Percentiles rank a stretch among this genome's conserved stretches.
Conservation (phyloP, 2,888 invertebrate species). For the Heliconius sara region DNA sequence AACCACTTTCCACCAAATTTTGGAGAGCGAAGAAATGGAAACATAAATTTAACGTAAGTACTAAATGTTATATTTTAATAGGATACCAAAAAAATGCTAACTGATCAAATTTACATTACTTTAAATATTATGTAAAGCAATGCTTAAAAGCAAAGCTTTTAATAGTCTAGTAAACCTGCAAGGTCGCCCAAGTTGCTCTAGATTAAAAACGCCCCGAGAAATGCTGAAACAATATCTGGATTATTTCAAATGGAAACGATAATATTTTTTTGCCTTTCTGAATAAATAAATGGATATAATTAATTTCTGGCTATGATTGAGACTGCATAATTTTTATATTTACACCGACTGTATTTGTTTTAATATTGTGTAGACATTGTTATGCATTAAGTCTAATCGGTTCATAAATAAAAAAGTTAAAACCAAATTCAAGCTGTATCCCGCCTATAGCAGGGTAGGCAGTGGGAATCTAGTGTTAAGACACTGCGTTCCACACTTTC, state of each 20-base stretch:
- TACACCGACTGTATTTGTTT: not conserved
- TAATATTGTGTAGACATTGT: not conserved
- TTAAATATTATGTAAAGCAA: not conserved
- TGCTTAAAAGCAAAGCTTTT: too few relatives aligned
- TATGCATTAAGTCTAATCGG: not conserved
- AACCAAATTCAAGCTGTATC: too few relatives aligned
- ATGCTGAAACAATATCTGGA: slow-evolving; percentile 6
- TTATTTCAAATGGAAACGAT: slow-evolving; percentile 9
- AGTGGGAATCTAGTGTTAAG: too few relatives aligned
- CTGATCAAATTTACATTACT: not conserved
- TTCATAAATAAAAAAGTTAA: not conserved
- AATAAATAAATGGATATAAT: not conserved
- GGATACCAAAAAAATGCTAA: too few relatives aligned
- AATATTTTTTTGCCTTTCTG: not conserved
- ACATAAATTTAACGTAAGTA: too few relatives aligned
- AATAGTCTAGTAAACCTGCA: not conserved
- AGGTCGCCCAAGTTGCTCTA: slow-evolving; percentile 14
- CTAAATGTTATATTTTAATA: too few relatives aligned
- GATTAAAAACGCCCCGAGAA: slow-evolving; percentile 19
- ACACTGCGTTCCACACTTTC: too few relatives aligned
- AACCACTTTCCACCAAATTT: too few relatives aligned
- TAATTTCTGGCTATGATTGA: not conserved
- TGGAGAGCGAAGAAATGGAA: too few relatives aligned
- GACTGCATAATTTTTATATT: not conserved
- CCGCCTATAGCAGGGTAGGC: too few relatives aligned